phyloP scores from a whole-genome alignment of 2,888 invertebrate species.

The Monopis laevigella region DNA sequence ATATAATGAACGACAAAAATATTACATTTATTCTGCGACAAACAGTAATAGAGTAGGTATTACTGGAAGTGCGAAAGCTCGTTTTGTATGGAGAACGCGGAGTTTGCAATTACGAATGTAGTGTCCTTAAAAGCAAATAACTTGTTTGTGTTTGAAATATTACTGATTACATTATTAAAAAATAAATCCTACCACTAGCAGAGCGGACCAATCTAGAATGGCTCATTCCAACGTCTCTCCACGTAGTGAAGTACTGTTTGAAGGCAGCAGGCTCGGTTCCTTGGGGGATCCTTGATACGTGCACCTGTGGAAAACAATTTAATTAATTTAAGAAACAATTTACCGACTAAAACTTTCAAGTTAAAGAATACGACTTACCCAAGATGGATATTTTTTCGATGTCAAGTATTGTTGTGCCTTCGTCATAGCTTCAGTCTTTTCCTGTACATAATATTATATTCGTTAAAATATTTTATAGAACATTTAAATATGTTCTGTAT shows the following conservation, averaged over 20 bases:
- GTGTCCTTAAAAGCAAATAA: no score
- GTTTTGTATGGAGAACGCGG: no score
- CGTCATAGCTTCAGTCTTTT: conserved; percentile 78
- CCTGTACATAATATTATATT: no score
- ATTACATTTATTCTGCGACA: no score
- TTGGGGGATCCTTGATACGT: conserved; percentile 78
- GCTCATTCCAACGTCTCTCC: conserved; percentile 74
- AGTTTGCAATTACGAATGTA: no score
- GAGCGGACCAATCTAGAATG: conserved; percentile 67
- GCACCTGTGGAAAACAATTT: conserved; percentile 45
- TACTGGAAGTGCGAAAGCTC: no score
- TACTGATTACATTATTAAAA: no score
- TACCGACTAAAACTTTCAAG: neutral
- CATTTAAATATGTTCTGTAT: no score
- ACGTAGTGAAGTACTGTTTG: conserved; percentile 87
- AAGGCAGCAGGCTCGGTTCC: conserved; percentile 87
- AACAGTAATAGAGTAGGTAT: no score
- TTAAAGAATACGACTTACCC: conserved; percentile 59
- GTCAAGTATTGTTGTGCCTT: conserved; percentile 73
- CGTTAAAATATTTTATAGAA: no score
- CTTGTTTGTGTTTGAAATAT: no score
- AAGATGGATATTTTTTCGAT: conserved; percentile 78
- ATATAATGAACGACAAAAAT: no score
- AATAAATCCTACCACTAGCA: conserved; percentile 32
- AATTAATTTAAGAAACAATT: neutral